A percentile compares a stretch with the other conserved stretches of the same genome.
Evolutionary conservation across 1,140 invertebrate genomes (phyloP).

Genomic region (Meloidogyne chitwoodi): DNA sequence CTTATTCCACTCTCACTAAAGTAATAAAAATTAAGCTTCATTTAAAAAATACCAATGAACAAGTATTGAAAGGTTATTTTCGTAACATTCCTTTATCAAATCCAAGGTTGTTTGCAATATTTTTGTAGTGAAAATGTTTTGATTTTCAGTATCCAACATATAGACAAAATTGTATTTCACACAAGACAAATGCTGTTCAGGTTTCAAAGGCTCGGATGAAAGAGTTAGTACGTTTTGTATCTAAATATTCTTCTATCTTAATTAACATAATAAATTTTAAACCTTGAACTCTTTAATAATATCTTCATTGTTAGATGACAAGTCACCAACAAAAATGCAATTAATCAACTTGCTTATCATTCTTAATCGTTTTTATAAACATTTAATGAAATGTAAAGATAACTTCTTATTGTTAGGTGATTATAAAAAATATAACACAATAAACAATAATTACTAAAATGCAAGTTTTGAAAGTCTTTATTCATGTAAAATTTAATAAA

Average conservation of each 20-base stretch:
- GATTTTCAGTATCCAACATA: slow-evolving; percentile 39
- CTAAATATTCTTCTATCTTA: slow-evolving; percentile 11
- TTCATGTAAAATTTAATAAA: no score
- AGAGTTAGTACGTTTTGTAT: slow-evolving; percentile 45
- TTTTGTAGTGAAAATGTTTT: not conserved
- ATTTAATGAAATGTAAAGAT: no score
- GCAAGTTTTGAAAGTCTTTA: no score
- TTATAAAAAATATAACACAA: no score
- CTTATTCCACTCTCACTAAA: slow-evolving; percentile 51
- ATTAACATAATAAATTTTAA: not conserved
- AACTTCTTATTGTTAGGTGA: no score
- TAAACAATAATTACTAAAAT: no score
- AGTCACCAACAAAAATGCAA: not conserved
- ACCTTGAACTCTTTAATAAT: not conserved
- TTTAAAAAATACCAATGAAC: not conserved
- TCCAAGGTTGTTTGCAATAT: not conserved
- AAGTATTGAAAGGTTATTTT: not conserved
- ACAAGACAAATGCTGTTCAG: slow-evolving; percentile 14
- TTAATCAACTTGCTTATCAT: not conserved
- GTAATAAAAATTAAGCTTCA: slow-evolving; percentile 9
- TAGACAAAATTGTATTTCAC: slow-evolving; percentile 46
- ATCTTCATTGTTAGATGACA: not conserved
- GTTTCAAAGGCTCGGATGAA: slow-evolving; percentile 32
- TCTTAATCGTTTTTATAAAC: not conserved
- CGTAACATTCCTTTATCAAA: not conserved